phyloP scores from a whole-genome alignment of 2,113 vertebrate genomes.

The Dromaius novaehollandiae region DNA sequence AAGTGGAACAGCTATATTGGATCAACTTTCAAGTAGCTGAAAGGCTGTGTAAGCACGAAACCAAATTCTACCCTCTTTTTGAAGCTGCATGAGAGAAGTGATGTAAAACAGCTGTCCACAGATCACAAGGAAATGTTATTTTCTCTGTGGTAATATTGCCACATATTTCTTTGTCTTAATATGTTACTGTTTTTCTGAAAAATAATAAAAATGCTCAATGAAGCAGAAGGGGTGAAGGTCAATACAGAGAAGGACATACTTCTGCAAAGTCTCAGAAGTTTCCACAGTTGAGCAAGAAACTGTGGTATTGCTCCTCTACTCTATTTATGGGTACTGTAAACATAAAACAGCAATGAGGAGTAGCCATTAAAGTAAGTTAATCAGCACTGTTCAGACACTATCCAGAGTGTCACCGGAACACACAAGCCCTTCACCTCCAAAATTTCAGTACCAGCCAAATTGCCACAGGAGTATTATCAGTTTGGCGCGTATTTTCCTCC shows the following conservation, averaged over 20 bases:
- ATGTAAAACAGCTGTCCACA: constrained; percentile 32
- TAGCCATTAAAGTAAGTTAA: neutral
- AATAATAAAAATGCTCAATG: neutral
- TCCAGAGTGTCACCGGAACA: neutral
- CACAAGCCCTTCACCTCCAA: neutral
- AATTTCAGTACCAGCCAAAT: neutral
- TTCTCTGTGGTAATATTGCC: constrained; percentile 1
- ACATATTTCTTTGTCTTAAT: neutral
- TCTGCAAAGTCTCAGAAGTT: neutral
- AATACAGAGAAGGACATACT: neutral
- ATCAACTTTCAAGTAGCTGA: neutral
- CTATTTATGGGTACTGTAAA: neutral
- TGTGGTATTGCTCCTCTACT: neutral
- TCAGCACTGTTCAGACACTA: neutral
- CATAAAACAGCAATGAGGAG: neutral
- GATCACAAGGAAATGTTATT: neutral
- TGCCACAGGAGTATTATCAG: neutral
- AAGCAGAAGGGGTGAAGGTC: neutral
- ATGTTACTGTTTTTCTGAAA: neutral
- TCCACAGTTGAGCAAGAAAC: neutral
- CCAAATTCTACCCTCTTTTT: neutral
- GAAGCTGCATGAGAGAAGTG: neutral
- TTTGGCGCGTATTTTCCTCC: neutral
- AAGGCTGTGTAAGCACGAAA: neutral
- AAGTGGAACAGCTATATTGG: neutral